A percentile compares a stretch with the other conserved stretches of the same genome.
These are phyloP conservation scores for Cossypha caffra DNA, from an alignment of 2,797 vertebrate genomes.

Conservation along the genomic window DNA sequence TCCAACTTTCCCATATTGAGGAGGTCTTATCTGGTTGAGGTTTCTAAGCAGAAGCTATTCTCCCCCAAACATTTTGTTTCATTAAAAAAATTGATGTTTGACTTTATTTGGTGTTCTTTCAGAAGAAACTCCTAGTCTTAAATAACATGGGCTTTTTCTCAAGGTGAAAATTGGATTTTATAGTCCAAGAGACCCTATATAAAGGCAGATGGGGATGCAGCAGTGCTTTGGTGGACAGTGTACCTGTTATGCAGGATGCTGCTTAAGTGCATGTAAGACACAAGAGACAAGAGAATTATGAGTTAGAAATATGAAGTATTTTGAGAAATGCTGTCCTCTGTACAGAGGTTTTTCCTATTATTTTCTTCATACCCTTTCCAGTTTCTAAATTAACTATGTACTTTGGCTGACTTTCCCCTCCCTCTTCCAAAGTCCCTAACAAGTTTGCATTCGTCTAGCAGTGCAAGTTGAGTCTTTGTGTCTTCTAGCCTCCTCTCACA, in stretches of 20 bases:
- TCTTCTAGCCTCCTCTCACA: not conserved
- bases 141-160: not conserved
- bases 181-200: not conserved
- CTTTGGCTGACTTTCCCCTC: not conserved
- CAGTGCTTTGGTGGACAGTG: not conserved
- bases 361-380: not conserved
- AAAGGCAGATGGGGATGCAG: not conserved
- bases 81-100: not conserved
- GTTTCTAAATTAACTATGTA: not conserved
- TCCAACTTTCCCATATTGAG: not conserved
- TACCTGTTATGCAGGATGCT: not conserved
- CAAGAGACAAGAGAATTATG: not conserved
- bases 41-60: not conserved
- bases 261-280: not conserved
- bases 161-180: not conserved
- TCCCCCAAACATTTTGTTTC: not conserved
- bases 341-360: not conserved
- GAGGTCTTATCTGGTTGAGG: not conserved
- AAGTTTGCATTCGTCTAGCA: not conserved
- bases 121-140: not conserved
- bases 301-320: not conserved
- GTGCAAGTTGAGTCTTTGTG: not conserved
- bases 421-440: not conserved
- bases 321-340: not conserved
- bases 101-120: not conserved